Base-by-base conservation (phyloP, 1,140 invertebrate genomes). In the Muscidifurax raptorellus region DNA sequence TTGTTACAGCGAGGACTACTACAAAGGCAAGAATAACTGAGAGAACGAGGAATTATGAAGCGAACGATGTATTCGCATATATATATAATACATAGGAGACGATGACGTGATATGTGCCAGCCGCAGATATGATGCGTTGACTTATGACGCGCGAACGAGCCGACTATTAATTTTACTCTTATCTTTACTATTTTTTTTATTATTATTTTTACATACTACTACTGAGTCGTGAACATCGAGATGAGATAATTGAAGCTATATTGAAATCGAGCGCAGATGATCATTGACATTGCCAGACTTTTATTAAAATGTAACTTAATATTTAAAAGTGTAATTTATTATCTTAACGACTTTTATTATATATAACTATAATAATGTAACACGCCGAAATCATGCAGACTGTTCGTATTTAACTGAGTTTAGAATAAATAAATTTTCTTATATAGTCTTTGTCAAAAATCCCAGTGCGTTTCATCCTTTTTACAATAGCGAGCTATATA, bases 1-100 rank as follows among this genome's bases (percentile, higher is more conserved):
- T 87, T 88, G 82, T 96, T 96, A 77, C 94, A 96, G 96, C 91
- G 96, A 96, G 93, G 95, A 96, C 87, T 93, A 93, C 82, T 93
- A 92, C 88, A 93, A 93, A 79, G 85, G 82, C 75, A 91, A 90
- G 83, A 91, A 90, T 77, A 74, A 36, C 69, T 80, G 71, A 84
- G 30, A 40, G n/a, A 27, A 32, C n/a, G 15, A 12, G 2, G 36
- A 52, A 52, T 47, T 15, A 74, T 6, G 36, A 40, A n/a, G 52
- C 52, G 18, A n/a, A 59, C 67, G 1, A 71, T 7, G 28, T 30
- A 30, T 69, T 27, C 52, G 27, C 22, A n/a, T 7, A 7, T 7
- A 52, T 12, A 52, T 52, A 52, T 52, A 0, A 52, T 47, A 47
- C 7, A 30, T n/a, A 76, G 66, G 30, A 40, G 36, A 52, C 18